Conservation (phyloP, 2,888 invertebrate species). For the Scrobipalpa costella region DNA sequence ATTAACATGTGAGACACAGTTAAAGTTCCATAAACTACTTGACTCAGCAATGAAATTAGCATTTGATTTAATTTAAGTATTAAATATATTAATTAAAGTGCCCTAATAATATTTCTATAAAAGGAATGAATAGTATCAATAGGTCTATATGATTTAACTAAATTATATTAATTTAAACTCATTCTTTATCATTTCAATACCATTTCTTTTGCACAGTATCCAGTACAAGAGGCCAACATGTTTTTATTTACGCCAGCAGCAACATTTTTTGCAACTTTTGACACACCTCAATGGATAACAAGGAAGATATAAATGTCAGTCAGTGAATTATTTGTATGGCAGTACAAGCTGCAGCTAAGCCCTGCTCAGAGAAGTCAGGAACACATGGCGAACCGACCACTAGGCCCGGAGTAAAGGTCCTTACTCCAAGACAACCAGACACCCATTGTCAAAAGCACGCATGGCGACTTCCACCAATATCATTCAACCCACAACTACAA, state of each 20-base stretch:
- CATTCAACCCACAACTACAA: conserved; percentile 24
- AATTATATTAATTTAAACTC: no score
- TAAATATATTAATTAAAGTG: no score
- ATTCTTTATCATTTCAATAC: background rate
- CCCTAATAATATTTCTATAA: no score
- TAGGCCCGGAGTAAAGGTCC: background rate
- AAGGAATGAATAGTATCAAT: no score
- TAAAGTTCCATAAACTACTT: no score
- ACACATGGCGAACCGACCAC: background rate
- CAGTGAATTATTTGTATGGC: background rate
- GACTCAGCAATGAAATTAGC: no score
- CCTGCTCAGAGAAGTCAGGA: background rate
- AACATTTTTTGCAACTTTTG: conserved; percentile 12
- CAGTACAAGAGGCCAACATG: background rate
- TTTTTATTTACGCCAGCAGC: conserved; percentile 9
- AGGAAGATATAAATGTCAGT: background rate
- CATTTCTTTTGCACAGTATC: background rate
- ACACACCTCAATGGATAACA: conserved; percentile 13
- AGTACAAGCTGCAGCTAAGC: background rate
- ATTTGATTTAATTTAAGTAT: no score
- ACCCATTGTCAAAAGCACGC: conserved; percentile 63
- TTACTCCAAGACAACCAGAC: background rate
- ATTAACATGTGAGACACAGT: no score
- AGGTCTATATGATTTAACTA: no score
- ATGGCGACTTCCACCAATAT: conserved; percentile 57